phyloP scores from a whole-genome alignment of 2,797 vertebrate genomes.

The Esox masquinongy region DNA sequence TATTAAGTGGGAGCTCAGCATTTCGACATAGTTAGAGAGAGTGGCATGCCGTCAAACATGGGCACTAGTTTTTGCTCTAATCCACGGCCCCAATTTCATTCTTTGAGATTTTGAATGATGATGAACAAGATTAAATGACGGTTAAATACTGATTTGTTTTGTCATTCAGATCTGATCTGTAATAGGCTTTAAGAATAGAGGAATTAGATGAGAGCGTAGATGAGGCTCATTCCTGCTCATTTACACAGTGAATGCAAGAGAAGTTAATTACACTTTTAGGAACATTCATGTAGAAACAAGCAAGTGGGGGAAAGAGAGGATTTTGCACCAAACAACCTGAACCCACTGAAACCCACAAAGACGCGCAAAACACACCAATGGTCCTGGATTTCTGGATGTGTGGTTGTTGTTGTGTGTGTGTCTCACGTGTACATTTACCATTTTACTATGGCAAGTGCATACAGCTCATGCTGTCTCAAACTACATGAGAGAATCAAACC shows the following conservation, averaged over 20 bases:
- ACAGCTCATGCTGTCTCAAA: too few relatives aligned
- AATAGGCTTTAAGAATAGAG: conserved; percentile 43
- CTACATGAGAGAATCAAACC: too few relatives aligned
- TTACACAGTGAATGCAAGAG: conserved; percentile 49
- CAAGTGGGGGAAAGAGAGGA: background rate
- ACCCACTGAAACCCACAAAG: conserved; percentile 27
- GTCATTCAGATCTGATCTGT: conserved; percentile 55
- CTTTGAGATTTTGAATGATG: conserved; percentile 47
- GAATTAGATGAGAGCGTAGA: conserved; percentile 28
- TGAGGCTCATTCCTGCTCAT: conserved; percentile 53
- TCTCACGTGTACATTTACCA: too few relatives aligned
- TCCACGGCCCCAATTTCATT: conserved; percentile 39
- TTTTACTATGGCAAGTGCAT: too few relatives aligned
- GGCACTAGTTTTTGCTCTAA: conserved; percentile 45
- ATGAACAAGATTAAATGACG: conserved; percentile 61
- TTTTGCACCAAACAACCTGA: conserved; percentile 3
- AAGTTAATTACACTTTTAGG: conserved; percentile 64
- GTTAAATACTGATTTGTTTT: conserved; percentile 70
- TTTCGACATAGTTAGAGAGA: conserved; percentile 72
- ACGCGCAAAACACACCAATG: conserved; percentile 19
- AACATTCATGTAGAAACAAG: background rate
- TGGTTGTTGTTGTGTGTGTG: background rate
- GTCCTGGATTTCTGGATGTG: too few relatives aligned
- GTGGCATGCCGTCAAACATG: conserved; percentile 74
- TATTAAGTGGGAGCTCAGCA: conserved; percentile 77